Base-by-base conservation (phyloP, 2,888 invertebrate genomes). In the Cordilura impudica region DNA sequence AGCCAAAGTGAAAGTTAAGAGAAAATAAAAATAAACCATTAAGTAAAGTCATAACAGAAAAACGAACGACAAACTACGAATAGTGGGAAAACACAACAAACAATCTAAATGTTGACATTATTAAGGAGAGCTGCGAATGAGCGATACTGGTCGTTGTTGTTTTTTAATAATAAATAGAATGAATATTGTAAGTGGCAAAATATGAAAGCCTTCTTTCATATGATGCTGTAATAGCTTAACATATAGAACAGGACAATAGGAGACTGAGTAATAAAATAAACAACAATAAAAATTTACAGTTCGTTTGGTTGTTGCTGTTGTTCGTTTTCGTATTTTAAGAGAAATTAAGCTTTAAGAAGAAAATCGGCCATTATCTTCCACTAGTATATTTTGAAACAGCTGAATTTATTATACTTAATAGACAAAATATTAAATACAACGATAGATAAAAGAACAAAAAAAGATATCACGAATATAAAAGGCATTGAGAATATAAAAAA, bases 311-410 rank as follows among this genome's bases (percentile, higher is more conserved):
- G 51, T 12, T 51, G 2, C 23, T 31, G 23, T 66, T 16, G 31
- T 8, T 49, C 1, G n/a, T 39, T 54, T 61, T 61, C 4, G n/a
- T 14, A 6, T 19, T 29, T 54, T 7, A 19, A 54, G n/a, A 45
- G 51, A 21, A 29, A 10, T 8, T 35, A 69, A 63, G 72, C 43
- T 58, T 47, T 58, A 70, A 63, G 49, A 43, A 35, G 61, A 29
- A 70, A 70, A 70, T 65, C 65, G 31, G 35, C 26, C 45, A 71
- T 77, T 71, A 77, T 53, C 66, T 71, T 19, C 3, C 21, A 23
- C 1, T 49, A 47, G 35, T 61, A 19, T 56, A 21, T 49, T 61
- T 61, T 8, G 19, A 54, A 71, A 56, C 49, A 77, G 61, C 47
- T 54, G 54, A 72, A 63, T 53, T 66, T 72, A 67, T 67, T 61